Base-by-base conservation (phyloP, 1,140 invertebrate genomes). In the Chionoecetes opilio region DNA sequence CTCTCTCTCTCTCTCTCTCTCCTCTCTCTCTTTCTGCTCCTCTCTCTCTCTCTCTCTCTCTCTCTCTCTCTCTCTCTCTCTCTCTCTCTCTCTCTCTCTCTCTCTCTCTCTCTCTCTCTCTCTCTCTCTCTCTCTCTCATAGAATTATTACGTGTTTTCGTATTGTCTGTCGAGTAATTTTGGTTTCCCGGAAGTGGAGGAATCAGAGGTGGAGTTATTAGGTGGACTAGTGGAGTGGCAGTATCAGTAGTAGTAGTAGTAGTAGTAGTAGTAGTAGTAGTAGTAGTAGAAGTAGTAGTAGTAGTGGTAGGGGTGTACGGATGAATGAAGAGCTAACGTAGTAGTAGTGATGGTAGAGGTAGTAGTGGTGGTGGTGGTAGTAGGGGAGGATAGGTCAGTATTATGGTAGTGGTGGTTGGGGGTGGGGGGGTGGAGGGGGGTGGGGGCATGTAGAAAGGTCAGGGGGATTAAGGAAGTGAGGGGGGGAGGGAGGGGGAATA, bases 241-340 rank as follows among this genome's bases (percentile, higher is more conserved):
- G 2, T 53, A n/a, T n/a, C n/a, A 75, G n/a, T 75, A 75, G n/a
- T 75, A n/a, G n/a, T 75, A 75, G 63, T 75, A 75, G n/a, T 75
- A 75, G 63, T 75, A 75, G 63, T 75, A 75, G 63, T 75, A 75
- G 63, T 75, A 75, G 63, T 75, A 75, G 63, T 75, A 75, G 63
- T 75, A 75, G 63, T 75, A 53, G 46, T 53, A 17, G 46, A 9
- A 41, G 3, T 9, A 14, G 46, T 2, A 53, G 46, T 53, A 17
- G 46, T n/a, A 53, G 46, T 46, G 41, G 41, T 53, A 53, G n/a
- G n/a, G n/a, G n/a, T n/a, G n/a, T n/a, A n/a, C n/a, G n/a, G n/a
- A n/a, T n/a, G n/a, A n/a, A n/a, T n/a, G n/a, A n/a, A n/a, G n/a
- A n/a, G n/a, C n/a, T n/a, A n/a, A n/a, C n/a, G 63, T 75, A 75